These are phyloP conservation scores for Euura saliciscinereae DNA, from an alignment of 1,140 invertebrate species.

Conservation along the genomic window DNA sequence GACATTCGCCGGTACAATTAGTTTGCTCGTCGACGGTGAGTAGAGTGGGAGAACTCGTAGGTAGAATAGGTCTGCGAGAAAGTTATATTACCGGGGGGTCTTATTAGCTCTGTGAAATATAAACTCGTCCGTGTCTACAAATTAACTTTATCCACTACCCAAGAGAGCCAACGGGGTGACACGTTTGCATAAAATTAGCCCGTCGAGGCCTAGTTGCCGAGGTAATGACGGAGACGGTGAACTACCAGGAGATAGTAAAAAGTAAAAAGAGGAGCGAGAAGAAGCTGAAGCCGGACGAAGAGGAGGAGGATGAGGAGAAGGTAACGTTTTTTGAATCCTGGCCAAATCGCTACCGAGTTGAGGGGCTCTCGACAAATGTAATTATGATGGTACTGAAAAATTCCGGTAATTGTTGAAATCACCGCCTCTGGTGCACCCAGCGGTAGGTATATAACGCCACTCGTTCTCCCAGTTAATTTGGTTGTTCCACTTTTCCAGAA, in stretches of 20 bases:
- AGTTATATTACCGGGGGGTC: background rate
- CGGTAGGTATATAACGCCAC: too few relatives aligned
- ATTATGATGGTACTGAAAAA: background rate
- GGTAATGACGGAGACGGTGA: background rate
- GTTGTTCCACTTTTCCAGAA: too few relatives aligned
- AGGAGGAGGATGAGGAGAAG: background rate
- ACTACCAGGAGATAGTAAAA: background rate
- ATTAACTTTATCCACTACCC: background rate
- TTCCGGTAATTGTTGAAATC: background rate
- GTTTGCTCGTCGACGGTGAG: background rate
- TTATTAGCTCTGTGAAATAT: slow-evolving; percentile 2
- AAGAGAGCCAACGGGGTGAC: background rate
- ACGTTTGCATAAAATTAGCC: slow-evolving; percentile 7
- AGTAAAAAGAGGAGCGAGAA: background rate
- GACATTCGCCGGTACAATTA: background rate
- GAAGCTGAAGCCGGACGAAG: background rate
- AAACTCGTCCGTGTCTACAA: slow-evolving; percentile 2
- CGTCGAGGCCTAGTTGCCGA: background rate
- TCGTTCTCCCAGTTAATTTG: too few relatives aligned
- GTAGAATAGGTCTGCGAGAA: background rate
- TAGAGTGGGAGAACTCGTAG: background rate
- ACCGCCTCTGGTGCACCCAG: background rate
- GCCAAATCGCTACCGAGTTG: background rate
- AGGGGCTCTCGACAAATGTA: background rate
- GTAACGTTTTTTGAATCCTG: background rate